Evolutionary conservation across 2,113 vertebrate genomes (phyloP), one percentile per base, ranked within the genome.

Genomic region (Upupa epops): DNA sequence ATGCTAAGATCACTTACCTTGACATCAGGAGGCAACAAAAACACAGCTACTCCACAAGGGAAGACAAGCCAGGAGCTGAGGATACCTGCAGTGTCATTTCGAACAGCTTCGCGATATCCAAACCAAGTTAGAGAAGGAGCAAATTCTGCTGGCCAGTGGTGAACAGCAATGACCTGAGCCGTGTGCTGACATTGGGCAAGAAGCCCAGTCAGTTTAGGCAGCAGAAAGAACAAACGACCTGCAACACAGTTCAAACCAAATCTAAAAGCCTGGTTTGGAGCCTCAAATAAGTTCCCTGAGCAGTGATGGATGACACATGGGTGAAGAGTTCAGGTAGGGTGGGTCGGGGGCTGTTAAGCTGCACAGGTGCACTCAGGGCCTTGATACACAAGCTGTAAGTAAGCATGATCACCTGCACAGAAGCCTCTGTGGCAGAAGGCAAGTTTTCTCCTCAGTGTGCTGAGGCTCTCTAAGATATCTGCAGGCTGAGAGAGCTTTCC

Each of bases 191-290:
- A 3, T 34, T 26, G 34, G 9, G 2, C 2, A 76, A 14, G 2
- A 16, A 60, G 3, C 3, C 19, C 14, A 36, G 8, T 36, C 18
- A 55, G 17, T 7, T n/a, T 5, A 60, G 4, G 20, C 18, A 74
- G 2, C 4, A 24, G 3, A 6, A 68, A 2, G 18, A 21, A 63
- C 19, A 80, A 17, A 1, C 42, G 20, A 13, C 26, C 11, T 34
- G 1, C 32, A 72, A 36, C 8, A 42, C 0, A 52, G 7, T 13
- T 52, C 34, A 59, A 59, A 3, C 2, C 5, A 64, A 5, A 3
- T 6, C 2, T 4, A 1, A 25, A 4, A 24, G 3, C 3, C 24
- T 49, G 28, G 4, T 4, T 1, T 25, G 8, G 8, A 88, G n/a
- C 10, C 36, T 83, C 66, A 83, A 80, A 81, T 19, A 25, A 36